A percentile compares a stretch with the other conserved stretches of the same genome.
phyloP scores from a whole-genome alignment of 2,797 vertebrate genomes.

The Urocyon cinereoargenteus region DNA sequence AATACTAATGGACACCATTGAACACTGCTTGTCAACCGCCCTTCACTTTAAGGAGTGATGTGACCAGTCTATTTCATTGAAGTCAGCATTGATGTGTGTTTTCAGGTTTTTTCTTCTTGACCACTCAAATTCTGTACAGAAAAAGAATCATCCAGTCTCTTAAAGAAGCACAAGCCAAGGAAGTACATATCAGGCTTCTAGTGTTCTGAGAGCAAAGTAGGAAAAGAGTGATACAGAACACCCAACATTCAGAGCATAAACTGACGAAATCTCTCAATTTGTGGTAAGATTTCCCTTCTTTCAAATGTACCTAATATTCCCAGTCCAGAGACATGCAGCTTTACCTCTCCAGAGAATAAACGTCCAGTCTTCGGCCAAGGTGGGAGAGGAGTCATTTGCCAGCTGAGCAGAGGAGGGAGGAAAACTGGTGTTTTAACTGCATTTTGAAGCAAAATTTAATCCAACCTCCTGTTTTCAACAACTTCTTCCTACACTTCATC shows the following conservation, averaged over 20 bases:
- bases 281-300: not conserved
- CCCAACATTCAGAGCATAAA: not conserved
- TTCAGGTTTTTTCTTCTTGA: not conserved
- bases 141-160: not conserved
- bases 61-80: not conserved
- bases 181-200: not conserved
- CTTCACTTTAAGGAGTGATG: not conserved
- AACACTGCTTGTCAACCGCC: not conserved
- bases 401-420: not conserved
- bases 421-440: not conserved
- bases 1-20: not conserved
- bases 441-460: slow-evolving; percentile 55
- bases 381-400: not conserved
- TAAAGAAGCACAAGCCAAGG: not conserved
- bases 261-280: not conserved
- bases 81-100: not conserved
- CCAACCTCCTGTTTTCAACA: slow-evolving; percentile 67
- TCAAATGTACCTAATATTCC: not conserved
- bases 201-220: not conserved
- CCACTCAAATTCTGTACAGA: not conserved
- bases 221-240: not conserved
- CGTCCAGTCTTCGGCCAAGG: not conserved
- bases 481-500: not conserved
- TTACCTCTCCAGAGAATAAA: not conserved
- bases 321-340: not conserved